A percentile compares a stretch with the other conserved stretches of the same genome.
Evolutionary conservation across 2,113 vertebrate genomes (phyloP).

Genomic region (Recurvirostra avosetta): DNA sequence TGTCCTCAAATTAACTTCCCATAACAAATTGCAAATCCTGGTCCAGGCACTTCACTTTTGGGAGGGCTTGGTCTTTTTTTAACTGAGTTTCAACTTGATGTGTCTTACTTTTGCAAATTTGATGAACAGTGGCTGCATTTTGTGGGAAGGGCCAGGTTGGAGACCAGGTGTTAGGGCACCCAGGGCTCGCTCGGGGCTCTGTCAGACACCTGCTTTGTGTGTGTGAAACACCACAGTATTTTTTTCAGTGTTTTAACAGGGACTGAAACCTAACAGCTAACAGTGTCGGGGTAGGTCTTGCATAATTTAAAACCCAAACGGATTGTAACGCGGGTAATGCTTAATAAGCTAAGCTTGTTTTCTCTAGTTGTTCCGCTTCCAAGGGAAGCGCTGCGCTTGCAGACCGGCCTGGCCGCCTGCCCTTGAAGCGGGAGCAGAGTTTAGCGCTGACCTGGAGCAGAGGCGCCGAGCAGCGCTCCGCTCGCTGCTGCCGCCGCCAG

Average conservation of each 20-base stretch:
- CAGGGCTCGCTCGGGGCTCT: neutral
- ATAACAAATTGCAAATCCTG: neutral
- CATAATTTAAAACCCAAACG: neutral
- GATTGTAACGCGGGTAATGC: neutral
- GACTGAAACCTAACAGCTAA: neutral
- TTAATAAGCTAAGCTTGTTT: neutral
- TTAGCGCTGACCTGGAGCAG: neutral
- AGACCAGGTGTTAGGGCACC: neutral
- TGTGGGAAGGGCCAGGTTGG: neutral
- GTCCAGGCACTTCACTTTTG: neutral
- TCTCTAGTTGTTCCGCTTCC: neutral
- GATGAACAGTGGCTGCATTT: neutral
- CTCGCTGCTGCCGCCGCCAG: no score
- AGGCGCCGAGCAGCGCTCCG: accelerated
- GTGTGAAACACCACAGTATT: neutral
- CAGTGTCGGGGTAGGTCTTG: neutral
- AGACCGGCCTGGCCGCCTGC: accelerated
- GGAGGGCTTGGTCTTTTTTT: neutral
- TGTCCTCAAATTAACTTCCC: accelerated
- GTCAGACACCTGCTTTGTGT: accelerated
- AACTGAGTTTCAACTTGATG: neutral
- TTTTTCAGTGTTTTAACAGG: neutral
- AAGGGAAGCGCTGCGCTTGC: neutral
- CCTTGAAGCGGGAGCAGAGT: accelerated
- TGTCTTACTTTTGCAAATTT: neutral